Evolutionary conservation across 2,113 vertebrate species (phyloP).

Genomic region (Pseudorasbora parva): DNA sequence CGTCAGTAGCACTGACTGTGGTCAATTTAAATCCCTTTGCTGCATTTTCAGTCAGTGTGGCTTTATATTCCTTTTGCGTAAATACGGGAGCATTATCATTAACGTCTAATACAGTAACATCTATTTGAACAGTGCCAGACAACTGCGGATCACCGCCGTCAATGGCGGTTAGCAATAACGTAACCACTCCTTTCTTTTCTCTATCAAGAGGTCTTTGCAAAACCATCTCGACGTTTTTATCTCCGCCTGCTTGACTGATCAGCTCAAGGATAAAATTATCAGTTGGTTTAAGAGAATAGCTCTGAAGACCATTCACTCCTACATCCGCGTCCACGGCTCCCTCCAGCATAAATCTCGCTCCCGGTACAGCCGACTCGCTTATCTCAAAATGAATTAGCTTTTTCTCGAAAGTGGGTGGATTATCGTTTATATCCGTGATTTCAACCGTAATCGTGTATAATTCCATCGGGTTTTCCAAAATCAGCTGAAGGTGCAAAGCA

Average conservation of each 20-base stretch:
- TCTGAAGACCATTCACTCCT: constrained; percentile 71
- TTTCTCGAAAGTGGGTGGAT: constrained; percentile 73
- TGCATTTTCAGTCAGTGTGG: constrained; percentile 70
- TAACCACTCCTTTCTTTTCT: constrained; percentile 54
- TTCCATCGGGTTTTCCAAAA: constrained; percentile 79
- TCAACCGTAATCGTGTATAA: constrained; percentile 72
- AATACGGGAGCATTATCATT: constrained; percentile 75
- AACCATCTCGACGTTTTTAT: constrained; percentile 63
- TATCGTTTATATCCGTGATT: constrained; percentile 80
- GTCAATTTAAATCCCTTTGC: constrained; percentile 57
- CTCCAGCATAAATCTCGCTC: constrained; percentile 74
- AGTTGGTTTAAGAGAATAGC: constrained; percentile 71
- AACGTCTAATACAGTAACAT: constrained; percentile 54
- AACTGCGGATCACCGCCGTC: constrained; percentile 66
- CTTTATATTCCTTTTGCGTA: constrained; percentile 66
- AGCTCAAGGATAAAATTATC: constrained; percentile 70
- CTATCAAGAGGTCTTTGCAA: constrained; percentile 65
- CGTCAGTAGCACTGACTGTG: constrained; percentile 76
- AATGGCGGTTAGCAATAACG: constrained; percentile 64
- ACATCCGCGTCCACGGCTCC: constrained; percentile 75
- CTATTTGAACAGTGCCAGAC: constrained; percentile 63
- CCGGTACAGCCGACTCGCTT: constrained; percentile 67
- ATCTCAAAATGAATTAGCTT: constrained; percentile 71
- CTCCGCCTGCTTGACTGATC: constrained; percentile 38
- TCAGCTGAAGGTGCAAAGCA: constrained; percentile 72